Base-by-base conservation (phyloP, 23 tunicate species). In the Styela clava region DNA sequence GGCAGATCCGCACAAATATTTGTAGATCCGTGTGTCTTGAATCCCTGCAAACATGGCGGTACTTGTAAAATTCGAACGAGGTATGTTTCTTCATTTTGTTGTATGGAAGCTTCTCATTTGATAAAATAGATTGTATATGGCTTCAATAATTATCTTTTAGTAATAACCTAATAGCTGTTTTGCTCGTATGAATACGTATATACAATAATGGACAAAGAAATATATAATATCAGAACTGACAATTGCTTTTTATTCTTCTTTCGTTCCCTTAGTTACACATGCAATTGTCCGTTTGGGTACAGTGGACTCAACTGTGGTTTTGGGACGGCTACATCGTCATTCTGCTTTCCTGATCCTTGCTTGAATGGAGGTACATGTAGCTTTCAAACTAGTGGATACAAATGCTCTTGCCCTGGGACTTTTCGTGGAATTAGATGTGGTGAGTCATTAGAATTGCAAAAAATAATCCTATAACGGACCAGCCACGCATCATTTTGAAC, bases 41-140 rank as follows among this genome's bases (percentile, higher is more conserved):
- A 67, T 67, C 71, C 2, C 30, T 67, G 71, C 71, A 22, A 29
- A 18, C 19, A 67, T 67, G 71, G 71, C 71, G 71, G 71, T 18
- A 19, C 24, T 67, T 67, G 71, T 24, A 27, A 67, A 27, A 16
- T 16, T 0, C 30, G 0, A 67, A 67, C 31, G 24, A 29, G 71
- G 56, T 44, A 44, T 7, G 56, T 5, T 44, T 44, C n/a, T n/a
- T n/a, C n/a, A n/a, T n/a, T n/a, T n/a, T n/a, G n/a, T n/a, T n/a
- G n/a, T n/a, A n/a, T n/a, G n/a, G n/a, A n/a, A n/a, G n/a, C n/a
- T n/a, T n/a, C n/a, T n/a, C n/a, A n/a, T n/a, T n/a, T n/a, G n/a
- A n/a, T n/a, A n/a, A n/a, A n/a, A n/a, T n/a, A n/a, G n/a, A n/a
- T n/a, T n/a, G n/a, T n/a, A n/a, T n/a, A n/a, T n/a, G n/a, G n/a